Evolutionary conservation across 2,888 invertebrate species (phyloP).

Genomic region (Drosophila neotestacea): DNA sequence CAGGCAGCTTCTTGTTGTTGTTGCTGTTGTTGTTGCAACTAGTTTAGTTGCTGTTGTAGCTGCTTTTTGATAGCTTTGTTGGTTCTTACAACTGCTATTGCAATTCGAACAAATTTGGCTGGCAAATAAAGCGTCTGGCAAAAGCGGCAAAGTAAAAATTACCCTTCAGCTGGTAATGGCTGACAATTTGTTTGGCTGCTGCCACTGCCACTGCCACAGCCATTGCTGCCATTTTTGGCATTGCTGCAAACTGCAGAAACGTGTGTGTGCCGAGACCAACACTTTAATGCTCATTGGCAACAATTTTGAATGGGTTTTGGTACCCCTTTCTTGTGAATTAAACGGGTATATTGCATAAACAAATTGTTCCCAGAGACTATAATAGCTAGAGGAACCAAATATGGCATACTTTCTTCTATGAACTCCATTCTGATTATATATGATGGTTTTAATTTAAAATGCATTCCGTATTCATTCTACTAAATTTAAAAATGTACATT

Average conservation of each 20-base stretch:
- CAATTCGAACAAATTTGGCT: constrained; percentile 80
- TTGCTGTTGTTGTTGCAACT: constrained; percentile 25
- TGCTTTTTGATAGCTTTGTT: constrained; percentile 62
- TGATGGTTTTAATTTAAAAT: too few species aligned
- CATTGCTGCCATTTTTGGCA: constrained; percentile 27
- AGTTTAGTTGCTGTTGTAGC: constrained; percentile 15
- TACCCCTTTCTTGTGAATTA: too few species aligned
- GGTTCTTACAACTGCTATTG: constrained; percentile 67
- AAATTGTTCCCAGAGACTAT: too few species aligned
- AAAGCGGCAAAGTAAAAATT: constrained; percentile 74
- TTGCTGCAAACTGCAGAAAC: constrained; percentile 52
- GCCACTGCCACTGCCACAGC: constrained; percentile 27
- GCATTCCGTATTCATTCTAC: too few species aligned
- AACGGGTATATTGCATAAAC: too few species aligned
- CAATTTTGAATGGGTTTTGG: constrained; percentile 3
- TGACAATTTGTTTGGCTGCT: constrained; percentile 76
- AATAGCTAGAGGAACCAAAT: too few species aligned
- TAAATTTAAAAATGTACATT: too few species aligned
- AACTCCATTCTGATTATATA: too few species aligned
- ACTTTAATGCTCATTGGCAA: constrained; percentile 17
- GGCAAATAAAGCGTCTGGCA: constrained; percentile 70
- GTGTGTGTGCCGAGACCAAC: constrained; percentile 30
- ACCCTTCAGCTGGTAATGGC: constrained; percentile 78
- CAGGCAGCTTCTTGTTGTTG: constrained; percentile 46
- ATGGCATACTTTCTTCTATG: too few species aligned